Conservation (phyloP, 1,140 invertebrate genomes). For the Eupeodes corollae region DNA sequence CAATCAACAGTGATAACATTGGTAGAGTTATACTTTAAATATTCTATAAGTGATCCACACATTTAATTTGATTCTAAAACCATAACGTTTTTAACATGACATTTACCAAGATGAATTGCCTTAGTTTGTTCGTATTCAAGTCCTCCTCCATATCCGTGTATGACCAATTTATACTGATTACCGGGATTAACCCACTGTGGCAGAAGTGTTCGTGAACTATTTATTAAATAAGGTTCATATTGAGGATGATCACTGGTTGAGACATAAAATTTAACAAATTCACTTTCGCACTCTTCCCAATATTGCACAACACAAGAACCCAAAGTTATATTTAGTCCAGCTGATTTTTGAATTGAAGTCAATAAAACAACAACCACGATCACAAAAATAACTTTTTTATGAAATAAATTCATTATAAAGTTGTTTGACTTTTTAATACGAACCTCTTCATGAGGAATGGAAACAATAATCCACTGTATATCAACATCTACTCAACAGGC, state of each 20-base stretch:
- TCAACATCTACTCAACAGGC: too few relatives aligned
- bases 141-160: background rate
- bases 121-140: background rate
- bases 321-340: background rate
- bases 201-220: background rate
- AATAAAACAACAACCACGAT: too few relatives aligned
- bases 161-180: background rate
- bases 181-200: background rate
- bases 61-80: too few relatives aligned
- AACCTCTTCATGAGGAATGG: too few relatives aligned
- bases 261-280: background rate
- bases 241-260: background rate
- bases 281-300: background rate
- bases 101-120: background rate
- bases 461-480: too few relatives aligned
- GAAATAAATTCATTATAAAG: too few relatives aligned
- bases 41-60: too few relatives aligned
- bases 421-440: too few relatives aligned
- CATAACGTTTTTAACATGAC: too few relatives aligned
- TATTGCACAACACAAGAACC: background rate
- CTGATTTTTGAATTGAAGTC: too few relatives aligned
- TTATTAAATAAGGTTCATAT: background rate
- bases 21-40: too few relatives aligned
- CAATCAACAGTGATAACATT: slow-evolving; percentile 43
- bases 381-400: too few relatives aligned